phyloP scores from a whole-genome alignment of 2,888 invertebrate species.

The Lasioglossum marginatum region DNA sequence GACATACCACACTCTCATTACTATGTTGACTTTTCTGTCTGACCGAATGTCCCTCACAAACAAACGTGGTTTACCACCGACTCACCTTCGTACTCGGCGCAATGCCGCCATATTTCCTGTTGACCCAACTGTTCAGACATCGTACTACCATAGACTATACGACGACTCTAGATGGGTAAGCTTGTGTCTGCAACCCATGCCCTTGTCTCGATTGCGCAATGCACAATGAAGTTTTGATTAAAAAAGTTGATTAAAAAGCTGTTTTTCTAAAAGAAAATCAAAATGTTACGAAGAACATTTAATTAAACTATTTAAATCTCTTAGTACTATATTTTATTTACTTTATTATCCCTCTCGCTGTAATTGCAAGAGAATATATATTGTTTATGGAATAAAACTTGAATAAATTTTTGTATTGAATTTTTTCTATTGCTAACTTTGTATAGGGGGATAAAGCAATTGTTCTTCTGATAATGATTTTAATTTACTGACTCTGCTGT shows the following conservation, averaged over 20 bases:
- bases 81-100: conserved; percentile 71
- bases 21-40: conserved; percentile 29
- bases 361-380: no score
- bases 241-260: background rate
- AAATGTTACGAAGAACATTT: background rate
- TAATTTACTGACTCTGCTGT: background rate
- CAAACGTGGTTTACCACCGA: conserved; percentile 53
- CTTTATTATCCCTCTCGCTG: no score
- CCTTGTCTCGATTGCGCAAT: background rate
- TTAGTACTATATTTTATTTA: background rate
- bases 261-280: background rate
- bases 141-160: conserved; percentile 8
- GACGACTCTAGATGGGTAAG: background rate
- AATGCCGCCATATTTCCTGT: conserved; percentile 78
- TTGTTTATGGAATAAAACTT: background rate
- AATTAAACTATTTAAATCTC: background rate
- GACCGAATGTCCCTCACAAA: conserved; percentile 26
- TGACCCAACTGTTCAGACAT: conserved; percentile 54
- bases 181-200: background rate
- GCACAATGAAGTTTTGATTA: background rate
- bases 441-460: background rate
- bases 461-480: background rate
- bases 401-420: no score
- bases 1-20: conserved; percentile 57
- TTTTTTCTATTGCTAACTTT: background rate